A percentile compares a stretch with the other conserved stretches of the same genome.
Evolutionary conservation across 1,140 invertebrate species (phyloP).

Genomic region (Trichoplusia ni): DNA sequence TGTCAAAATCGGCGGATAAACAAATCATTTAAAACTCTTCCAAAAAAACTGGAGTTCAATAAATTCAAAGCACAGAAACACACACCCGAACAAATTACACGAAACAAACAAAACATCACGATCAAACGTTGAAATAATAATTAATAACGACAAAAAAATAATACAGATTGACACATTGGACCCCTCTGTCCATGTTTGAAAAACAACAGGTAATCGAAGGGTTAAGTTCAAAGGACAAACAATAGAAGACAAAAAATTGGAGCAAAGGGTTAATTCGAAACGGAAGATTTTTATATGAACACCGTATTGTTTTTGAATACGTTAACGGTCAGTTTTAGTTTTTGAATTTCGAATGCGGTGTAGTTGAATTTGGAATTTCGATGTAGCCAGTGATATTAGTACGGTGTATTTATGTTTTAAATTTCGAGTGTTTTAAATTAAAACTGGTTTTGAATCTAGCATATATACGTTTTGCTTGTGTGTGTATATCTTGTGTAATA

Average conservation of each 20-base stretch:
- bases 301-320: slow-evolving; percentile 52
- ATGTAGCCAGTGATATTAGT: no score
- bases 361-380: background rate
- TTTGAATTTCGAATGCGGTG: background rate
- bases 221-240: slow-evolving; percentile 53
- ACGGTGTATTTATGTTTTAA: no score
- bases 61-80: background rate
- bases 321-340: slow-evolving; percentile 53
- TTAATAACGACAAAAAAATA: slow-evolving; percentile 47
- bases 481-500: no score
- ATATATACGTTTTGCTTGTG: no score
- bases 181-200: slow-evolving; percentile 45
- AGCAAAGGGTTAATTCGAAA: slow-evolving; percentile 58
- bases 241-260: slow-evolving; percentile 59
- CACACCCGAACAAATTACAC: background rate
- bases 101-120: slow-evolving; percentile 15
- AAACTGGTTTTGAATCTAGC: no score
- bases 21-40: no score
- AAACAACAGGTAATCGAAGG: slow-evolving; percentile 71
- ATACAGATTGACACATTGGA: slow-evolving; percentile 65
- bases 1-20: no score
- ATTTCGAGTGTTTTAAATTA: no score
- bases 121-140: slow-evolving; percentile 43
- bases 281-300: slow-evolving; percentile 51
- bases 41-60: background rate